Percentiles rank a stretch among this genome's conserved stretches.
Conservation (phyloP, 2,113 vertebrate genomes). For the Dinomys branickii region DNA sequence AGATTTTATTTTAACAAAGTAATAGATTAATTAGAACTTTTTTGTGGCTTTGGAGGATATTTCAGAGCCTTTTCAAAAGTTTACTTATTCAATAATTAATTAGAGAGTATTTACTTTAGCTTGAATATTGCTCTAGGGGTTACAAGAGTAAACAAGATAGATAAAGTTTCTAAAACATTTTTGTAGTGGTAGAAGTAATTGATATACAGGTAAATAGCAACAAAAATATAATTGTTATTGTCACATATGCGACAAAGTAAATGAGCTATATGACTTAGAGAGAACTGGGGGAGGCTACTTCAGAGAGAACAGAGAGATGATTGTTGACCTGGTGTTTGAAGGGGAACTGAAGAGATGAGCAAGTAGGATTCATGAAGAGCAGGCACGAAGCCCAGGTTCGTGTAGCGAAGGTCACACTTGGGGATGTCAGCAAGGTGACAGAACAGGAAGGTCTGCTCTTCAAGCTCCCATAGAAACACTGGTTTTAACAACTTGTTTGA, state of each 20-base stretch:
- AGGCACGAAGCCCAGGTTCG: not conserved
- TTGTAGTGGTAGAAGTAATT: not conserved
- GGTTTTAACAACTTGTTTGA: not conserved
- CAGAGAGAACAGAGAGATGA: not conserved
- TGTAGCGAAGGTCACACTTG: not conserved
- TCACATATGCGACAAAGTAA: not conserved
- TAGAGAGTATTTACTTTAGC: not conserved
- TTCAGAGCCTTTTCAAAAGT: conserved; percentile 17
- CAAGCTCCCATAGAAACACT: not conserved
- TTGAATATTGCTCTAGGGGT: not conserved
- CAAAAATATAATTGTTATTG: not conserved
- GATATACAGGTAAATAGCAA: not conserved
- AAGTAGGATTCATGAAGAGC: not conserved
- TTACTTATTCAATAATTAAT: conserved; percentile 45
- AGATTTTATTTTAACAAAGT: conserved; percentile 63
- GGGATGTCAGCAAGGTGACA: not conserved
- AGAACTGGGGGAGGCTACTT: not conserved
- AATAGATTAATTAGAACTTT: conserved; percentile 58
- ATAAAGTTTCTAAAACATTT: not conserved
- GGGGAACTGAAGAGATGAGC: not conserved
- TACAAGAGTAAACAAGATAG: not conserved
- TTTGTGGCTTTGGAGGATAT: not conserved
- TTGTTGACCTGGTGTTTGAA: not conserved
- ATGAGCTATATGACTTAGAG: not conserved
- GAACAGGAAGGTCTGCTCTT: not conserved